phyloP scores from a whole-genome alignment of 2,797 vertebrate genomes.

The Syngnathus acus region DNA sequence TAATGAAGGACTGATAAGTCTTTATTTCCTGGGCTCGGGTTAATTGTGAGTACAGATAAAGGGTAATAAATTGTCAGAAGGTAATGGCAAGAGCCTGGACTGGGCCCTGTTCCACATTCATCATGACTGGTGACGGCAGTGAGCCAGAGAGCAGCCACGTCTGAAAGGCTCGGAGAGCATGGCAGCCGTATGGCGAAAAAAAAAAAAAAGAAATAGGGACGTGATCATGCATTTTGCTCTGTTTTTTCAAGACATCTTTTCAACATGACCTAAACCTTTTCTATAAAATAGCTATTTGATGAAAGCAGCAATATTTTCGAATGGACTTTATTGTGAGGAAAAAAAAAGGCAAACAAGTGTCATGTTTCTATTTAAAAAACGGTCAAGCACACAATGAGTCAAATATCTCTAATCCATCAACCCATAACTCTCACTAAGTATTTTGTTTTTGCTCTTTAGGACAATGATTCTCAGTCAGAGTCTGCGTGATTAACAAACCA shows the following conservation, averaged over 20 bases:
- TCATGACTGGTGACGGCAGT: conserved; percentile 52
- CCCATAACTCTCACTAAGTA: neutral
- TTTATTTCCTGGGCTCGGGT: conserved; percentile 69
- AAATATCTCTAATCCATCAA: neutral
- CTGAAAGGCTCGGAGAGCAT: conserved; percentile 19
- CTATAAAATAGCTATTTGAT: neutral
- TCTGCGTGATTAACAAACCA: neutral
- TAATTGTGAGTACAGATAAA: conserved; percentile 79
- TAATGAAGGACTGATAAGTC: conserved; percentile 74
- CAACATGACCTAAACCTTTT: neutral
- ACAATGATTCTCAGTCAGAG: neutral
- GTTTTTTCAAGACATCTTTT: neutral
- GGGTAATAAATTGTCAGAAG: conserved; percentile 73
- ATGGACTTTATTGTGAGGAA: neutral
- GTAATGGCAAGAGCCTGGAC: conserved; percentile 65
- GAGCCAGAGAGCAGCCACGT: conserved; percentile 32
- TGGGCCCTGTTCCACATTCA: conserved; percentile 68
- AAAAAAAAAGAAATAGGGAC: neutral
- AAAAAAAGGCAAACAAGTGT: neutral
- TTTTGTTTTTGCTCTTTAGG: neutral
- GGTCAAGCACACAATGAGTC: neutral
- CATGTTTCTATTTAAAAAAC: neutral
- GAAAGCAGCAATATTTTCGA: neutral
- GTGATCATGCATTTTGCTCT: neutral
- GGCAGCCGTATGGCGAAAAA: conserved; percentile 12